Base-by-base conservation (phyloP, 2,888 invertebrate species). In the Ophioninae sp. region DNA sequence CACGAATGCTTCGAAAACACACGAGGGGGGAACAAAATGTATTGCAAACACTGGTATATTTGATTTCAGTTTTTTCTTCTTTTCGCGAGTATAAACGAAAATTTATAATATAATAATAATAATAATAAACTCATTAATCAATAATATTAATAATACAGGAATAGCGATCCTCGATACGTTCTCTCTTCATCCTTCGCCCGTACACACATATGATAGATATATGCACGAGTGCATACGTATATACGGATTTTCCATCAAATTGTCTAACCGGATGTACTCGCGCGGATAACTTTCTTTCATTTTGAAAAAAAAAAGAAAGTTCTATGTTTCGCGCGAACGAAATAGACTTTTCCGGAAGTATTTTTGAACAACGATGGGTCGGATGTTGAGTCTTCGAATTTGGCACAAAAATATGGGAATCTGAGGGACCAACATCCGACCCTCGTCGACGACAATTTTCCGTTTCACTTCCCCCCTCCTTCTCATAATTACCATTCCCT, bases 11-110 rank as follows among this genome's bases (percentile, higher is more conserved):
- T 37, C 6, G 72, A 63, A 58, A 80, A 69, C 3, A 30, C 51
- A 64, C 64, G 74, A 64, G 13, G 63, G 71, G 64, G 6, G 17
- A 82, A 75, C 44, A 68, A 41, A 64, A 65, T 75, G 86, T 88
- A 89, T 87, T 91, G 89, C 90, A 91, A 92, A 92, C 90, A 92
- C 90, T 90, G 90, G 89, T 92, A 91, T 92, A 92, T 92, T 83
- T 92, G 87, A 90, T 89, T 91, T 89, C 89, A 51, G 51, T 51
- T 51, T 85, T 59, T 22, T 22, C 59, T 59, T 61, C 71, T 69
- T 72, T 83, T 85, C 91, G 91, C 87, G 88, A 90, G 88, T 91
- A 90, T 90, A 91, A 92, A 92, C 89, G 91, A 91, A 92, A 89
- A 85, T 86, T 81, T 83, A 87, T 87, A 87, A 84, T 86, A 86